Base-by-base conservation (phyloP, 2,797 vertebrate species). In the Mormyrops boulengeri region DNA sequence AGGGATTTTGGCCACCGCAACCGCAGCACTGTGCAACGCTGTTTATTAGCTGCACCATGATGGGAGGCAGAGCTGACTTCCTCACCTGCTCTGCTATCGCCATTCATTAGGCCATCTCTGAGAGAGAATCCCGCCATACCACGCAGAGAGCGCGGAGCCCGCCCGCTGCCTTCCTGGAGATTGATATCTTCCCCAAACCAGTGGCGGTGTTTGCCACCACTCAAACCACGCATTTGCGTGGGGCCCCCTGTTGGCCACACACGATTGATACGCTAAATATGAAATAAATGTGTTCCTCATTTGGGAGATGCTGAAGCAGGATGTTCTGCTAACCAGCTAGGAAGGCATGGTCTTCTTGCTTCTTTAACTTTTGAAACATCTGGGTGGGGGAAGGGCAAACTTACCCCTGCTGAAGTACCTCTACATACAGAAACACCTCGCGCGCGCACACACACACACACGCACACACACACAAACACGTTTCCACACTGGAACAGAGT, bases 21-120 rank as follows among this genome's bases (percentile, higher is more conserved):
- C 50, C 49, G 53, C 60, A 69, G 88, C 12, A 53, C 47, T 47
- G 14, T 89, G 57, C 66, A 90, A 85, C 22, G 52, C 44, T 85
- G 52, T 88, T 86, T 90, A 90, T 89, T 88, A 86, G 82, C 26
- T 52, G 22, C 38, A 19, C 44, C 80, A 84, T 86, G 80, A 53
- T 69, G 62, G 88, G 88, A 50, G 69, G 22, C 88, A 69, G 4
- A 85, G 52, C 53, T 66, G 11, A 57, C 30, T 90, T 82, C 34
- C 49, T 88, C 34, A 8, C 73, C n/a, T 52, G 4, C 53, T 38
- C 66, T 52, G 26, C 82, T 88, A 88, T 22, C 53, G 2, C 26
- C 57, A 80, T 90, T 85, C 55, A 69, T 90, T 87, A 34, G 86
- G 34, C 73, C 44, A 38, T 85, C 69, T 60, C 14, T 2, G 19